Conservation (phyloP, 1,140 invertebrate species). For the Prorops nasuta region DNA sequence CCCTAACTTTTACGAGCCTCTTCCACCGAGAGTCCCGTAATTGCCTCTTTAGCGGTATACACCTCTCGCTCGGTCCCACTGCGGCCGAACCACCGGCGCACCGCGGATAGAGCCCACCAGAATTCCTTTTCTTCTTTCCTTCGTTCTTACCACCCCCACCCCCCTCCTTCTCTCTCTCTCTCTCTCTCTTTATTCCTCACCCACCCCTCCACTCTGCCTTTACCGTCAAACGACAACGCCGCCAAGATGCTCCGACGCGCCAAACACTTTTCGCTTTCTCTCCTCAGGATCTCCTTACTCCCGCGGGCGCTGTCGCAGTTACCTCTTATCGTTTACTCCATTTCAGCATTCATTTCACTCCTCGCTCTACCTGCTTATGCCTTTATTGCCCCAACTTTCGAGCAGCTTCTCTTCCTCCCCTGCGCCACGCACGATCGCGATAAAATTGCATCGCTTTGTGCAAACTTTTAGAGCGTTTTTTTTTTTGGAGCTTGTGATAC, state of each 20-base stretch:
- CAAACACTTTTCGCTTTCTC: too few relatives aligned
- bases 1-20: conserved; percentile 42
- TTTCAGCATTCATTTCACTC: too few relatives aligned
- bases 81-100: too few relatives aligned
- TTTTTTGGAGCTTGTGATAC: too few relatives aligned
- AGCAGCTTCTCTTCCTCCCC: too few relatives aligned
- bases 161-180: too few relatives aligned
- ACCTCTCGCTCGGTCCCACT: not conserved
- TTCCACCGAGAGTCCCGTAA: conserved; percentile 32
- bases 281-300: not conserved
- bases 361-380: too few relatives aligned
- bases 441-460: too few relatives aligned
- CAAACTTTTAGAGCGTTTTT: too few relatives aligned
- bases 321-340: conserved; percentile 5
- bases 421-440: too few relatives aligned
- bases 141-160: not conserved
- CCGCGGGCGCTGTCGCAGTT: not conserved
- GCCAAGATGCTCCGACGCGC: not conserved
- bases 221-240: not conserved
- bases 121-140: not conserved
- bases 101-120: too few relatives aligned
- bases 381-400: too few relatives aligned
- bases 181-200: conserved; percentile 4
- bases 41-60: conserved; percentile 40
- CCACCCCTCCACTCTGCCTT: not conserved